phyloP scores from a whole-genome alignment of 2,888 invertebrate genomes.

The Cantharis rustica region DNA sequence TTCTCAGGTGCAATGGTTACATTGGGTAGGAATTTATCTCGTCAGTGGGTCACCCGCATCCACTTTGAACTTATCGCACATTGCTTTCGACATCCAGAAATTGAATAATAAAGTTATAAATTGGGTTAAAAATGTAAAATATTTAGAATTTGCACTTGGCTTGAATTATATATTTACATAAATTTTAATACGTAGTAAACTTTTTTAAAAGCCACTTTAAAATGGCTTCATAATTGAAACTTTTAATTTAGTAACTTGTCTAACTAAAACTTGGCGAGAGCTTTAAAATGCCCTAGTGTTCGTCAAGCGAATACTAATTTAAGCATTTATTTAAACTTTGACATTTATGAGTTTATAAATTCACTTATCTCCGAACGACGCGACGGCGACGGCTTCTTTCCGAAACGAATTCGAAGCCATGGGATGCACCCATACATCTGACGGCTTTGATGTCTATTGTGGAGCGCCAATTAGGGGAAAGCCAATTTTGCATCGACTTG shows the following conservation, averaged over 20 bases:
- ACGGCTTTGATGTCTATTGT: background rate
- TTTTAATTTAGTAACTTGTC: background rate
- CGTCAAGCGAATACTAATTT: background rate
- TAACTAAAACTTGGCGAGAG: background rate
- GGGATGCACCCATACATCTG: background rate
- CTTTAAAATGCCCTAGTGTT: background rate
- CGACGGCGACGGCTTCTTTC: background rate
- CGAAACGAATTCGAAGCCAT: background rate
- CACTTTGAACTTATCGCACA: background rate
- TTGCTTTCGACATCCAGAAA: background rate
- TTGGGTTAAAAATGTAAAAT: background rate
- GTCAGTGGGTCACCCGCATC: background rate
- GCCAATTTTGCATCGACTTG: background rate
- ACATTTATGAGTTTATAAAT: background rate
- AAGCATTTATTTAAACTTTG: background rate
- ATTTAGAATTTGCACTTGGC: background rate
- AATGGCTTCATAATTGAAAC: background rate
- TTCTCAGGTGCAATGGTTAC: background rate
- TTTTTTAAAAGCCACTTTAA: background rate
- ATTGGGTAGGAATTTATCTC: background rate
- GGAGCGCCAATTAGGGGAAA: background rate
- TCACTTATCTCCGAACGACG: background rate
- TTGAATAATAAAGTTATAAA: background rate
- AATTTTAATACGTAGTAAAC: background rate
- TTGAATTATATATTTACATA: background rate